phyloP scores from a whole-genome alignment of 2,888 invertebrate genomes.

The Scrobipalpa costella region DNA sequence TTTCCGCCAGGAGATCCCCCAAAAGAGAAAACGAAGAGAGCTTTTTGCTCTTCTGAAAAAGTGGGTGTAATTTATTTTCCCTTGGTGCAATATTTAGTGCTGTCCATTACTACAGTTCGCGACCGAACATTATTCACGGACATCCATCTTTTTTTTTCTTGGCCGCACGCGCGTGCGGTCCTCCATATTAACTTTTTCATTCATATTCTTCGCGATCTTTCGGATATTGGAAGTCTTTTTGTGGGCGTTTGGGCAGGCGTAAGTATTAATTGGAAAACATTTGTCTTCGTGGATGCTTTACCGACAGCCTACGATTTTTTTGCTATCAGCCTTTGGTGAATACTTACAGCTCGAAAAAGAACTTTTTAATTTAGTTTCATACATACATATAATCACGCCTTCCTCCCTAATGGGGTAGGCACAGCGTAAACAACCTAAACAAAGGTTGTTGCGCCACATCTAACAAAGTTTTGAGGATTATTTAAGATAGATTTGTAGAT shows the following conservation, averaged over 20 bases:
- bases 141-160: constrained; percentile 77
- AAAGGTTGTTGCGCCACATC: too few species aligned
- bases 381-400: too few species aligned
- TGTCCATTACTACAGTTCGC: constrained; percentile 80
- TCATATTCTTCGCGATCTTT: constrained; percentile 60
- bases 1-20: constrained; percentile 60
- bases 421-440: too few species aligned
- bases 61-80: constrained; percentile 78
- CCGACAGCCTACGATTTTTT: neutral
- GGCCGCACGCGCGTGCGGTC: constrained; percentile 61
- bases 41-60: constrained; percentile 78
- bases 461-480: too few species aligned
- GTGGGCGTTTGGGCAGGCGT: constrained; percentile 24
- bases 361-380: too few species aligned
- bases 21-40: constrained; percentile 72
- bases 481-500: too few species aligned
- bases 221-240: constrained; percentile 56
- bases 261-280: constrained; percentile 27
- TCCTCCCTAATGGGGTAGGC: too few species aligned
- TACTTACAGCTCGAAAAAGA: too few species aligned
- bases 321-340: too few species aligned
- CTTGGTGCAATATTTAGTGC: constrained; percentile 80
- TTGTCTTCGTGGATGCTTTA: constrained; percentile 4
- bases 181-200: constrained; percentile 76
- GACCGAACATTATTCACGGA: constrained; percentile 78